These are phyloP conservation scores for Meta bourneti DNA, from an alignment of 2,888 invertebrate species.

Conservation along the genomic window DNA sequence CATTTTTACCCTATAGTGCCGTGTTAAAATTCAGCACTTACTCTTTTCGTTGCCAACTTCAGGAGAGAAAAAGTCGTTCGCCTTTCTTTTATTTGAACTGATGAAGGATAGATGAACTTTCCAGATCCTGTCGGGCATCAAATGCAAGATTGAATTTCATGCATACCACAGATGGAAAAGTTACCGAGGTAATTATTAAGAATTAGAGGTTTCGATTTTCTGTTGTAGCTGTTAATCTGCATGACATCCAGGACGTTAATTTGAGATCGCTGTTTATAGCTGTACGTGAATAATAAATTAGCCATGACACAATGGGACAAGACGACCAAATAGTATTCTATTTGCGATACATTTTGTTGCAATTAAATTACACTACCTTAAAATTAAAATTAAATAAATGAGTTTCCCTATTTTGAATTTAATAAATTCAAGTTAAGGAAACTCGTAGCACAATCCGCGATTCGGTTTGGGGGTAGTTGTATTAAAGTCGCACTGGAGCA, in stretches of 20 bases:
- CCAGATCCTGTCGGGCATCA: background rate
- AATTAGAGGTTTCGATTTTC: background rate
- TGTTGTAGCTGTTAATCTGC: background rate
- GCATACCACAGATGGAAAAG: too few species aligned
- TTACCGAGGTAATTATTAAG: background rate
- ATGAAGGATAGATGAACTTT: background rate
- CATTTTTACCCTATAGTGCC: background rate
- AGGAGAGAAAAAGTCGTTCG: background rate
- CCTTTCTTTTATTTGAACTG: background rate
- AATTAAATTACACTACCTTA: too few species aligned
- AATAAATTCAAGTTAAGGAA: too few species aligned
- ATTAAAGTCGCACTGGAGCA: too few species aligned
- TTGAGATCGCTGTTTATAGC: background rate
- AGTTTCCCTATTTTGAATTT: too few species aligned
- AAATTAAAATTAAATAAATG: too few species aligned
- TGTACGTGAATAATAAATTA: too few species aligned
- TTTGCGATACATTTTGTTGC: too few species aligned
- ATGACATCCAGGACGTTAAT: background rate
- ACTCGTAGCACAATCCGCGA: too few species aligned
- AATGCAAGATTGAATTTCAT: background rate
- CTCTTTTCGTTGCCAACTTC: background rate
- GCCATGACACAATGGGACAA: too few species aligned
- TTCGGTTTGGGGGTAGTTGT: too few species aligned
- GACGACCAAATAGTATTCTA: too few species aligned
- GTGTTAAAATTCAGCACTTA: background rate